phyloP scores from a whole-genome alignment of 2,888 invertebrate species.

The Crocallis elinguaria region DNA sequence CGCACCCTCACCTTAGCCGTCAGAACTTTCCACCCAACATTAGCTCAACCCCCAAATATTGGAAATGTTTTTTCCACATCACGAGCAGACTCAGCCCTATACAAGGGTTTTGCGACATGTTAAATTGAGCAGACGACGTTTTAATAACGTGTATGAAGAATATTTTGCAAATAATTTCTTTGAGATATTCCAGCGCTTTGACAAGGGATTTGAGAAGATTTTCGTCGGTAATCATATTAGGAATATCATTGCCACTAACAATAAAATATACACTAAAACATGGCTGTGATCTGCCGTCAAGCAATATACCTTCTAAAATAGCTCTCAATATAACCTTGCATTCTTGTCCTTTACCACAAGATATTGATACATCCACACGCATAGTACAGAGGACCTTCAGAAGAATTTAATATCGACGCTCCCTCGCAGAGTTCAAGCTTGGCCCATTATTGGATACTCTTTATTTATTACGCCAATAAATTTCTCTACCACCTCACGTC shows the following conservation, averaged over 20 bases:
- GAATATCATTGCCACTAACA: no score
- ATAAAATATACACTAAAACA: no score
- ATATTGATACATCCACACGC: conserved; percentile 10
- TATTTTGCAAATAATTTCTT: conserved; percentile 11
- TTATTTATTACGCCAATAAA: conserved; percentile 65
- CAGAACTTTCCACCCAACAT: not conserved
- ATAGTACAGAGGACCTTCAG: conserved; percentile 10
- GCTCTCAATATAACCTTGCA: not conserved
- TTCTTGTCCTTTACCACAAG: not conserved
- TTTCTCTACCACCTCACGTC: conserved; percentile 45
- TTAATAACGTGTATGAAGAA: conserved; percentile 16
- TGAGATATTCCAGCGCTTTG: conserved; percentile 6
- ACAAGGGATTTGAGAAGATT: not conserved
- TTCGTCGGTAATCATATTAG: conserved; percentile 4
- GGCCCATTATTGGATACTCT: conserved; percentile 62
- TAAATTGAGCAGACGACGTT: conserved; percentile 23
- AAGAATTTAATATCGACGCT: conserved; percentile 48
- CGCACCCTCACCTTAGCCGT: not conserved
- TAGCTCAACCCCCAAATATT: conserved; percentile 1
- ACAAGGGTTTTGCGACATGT: conserved; percentile 18
- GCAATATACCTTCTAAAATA: no score
- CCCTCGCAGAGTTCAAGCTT: conserved; percentile 50
- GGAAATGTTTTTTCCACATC: conserved; percentile 17
- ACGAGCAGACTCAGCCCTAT: conserved; percentile 5
- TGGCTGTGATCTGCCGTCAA: no score